A percentile compares a stretch with the other conserved stretches of the same genome.
Evolutionary conservation across 1,140 invertebrate genomes (phyloP).

Genomic region (Drosophila quadrilineata): DNA sequence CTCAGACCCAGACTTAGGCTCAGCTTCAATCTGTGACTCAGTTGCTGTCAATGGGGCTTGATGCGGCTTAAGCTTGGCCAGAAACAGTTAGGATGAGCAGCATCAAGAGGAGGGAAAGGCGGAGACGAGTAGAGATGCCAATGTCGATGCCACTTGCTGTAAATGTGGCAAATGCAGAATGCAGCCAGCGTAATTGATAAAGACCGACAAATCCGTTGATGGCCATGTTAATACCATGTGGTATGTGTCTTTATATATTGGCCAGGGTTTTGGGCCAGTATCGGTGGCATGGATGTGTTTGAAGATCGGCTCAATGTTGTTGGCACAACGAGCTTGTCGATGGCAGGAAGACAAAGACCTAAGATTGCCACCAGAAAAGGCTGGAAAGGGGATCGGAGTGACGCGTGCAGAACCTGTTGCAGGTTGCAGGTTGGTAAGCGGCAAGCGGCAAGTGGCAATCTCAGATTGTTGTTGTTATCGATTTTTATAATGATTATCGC

Average conservation of each 20-base stretch:
- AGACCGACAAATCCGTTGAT: conserved; percentile 77
- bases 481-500: conserved; percentile 70
- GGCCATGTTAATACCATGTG: conserved; percentile 62
- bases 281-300: neutral
- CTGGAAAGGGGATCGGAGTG: conserved; percentile 10
- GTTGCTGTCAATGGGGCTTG: conserved; percentile 53
- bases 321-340: conserved; percentile 74
- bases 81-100: conserved; percentile 46
- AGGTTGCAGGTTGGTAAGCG: conserved; percentile 8
- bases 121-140: too few species aligned
- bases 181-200: conserved; percentile 73
- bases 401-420: conserved; percentile 67
- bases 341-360: conserved; percentile 77
- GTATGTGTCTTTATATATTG: conserved; percentile 23
- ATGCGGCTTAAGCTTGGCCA: conserved; percentile 46
- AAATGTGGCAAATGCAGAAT: conserved; percentile 52
- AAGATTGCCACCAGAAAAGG: conserved; percentile 43
- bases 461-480: conserved; percentile 34
- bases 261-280: conserved; percentile 23
- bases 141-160: conserved; percentile 59
- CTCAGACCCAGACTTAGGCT: too few species aligned
- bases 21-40: conserved; percentile 49
- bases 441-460: too few species aligned
- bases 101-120: too few species aligned
- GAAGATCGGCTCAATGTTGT: conserved; percentile 43